Percentiles rank a stretch among this genome's conserved stretches.
Evolutionary conservation across 2,113 vertebrate genomes (phyloP).

Genomic region (Psilopogon haemacephalus): DNA sequence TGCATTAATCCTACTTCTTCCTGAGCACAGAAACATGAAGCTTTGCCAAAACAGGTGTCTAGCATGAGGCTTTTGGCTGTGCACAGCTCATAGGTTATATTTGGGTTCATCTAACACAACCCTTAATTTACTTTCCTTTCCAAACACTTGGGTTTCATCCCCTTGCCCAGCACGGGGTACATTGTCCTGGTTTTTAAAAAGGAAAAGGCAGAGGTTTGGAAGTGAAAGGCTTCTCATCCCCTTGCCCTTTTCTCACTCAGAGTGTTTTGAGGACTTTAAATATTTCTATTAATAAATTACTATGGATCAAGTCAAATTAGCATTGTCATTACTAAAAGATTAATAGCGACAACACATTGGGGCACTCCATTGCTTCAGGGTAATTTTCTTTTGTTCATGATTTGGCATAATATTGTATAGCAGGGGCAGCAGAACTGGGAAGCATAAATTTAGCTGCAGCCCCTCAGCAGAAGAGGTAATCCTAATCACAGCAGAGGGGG

Average conservation of each 20-base stretch:
- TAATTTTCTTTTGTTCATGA: conserved; percentile 71
- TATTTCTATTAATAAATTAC: conserved; percentile 71
- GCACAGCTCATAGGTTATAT: accelerated
- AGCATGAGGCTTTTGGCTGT: accelerated
- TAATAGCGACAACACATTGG: conserved; percentile 63
- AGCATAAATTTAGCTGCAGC: conserved; percentile 43
- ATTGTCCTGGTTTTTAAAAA: accelerated
- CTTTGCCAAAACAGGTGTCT: neutral
- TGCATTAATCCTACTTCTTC: accelerated
- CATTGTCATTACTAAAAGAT: conserved; percentile 70
- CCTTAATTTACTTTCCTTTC: accelerated
- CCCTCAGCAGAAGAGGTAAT: conserved; percentile 61
- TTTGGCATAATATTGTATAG: conserved; percentile 56
- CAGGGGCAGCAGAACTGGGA: neutral
- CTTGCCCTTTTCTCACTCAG: accelerated
- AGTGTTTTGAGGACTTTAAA: conserved; percentile 50
- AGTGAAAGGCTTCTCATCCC: neutral
- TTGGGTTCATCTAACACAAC: neutral
- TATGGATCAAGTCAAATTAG: conserved; percentile 70
- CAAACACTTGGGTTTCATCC: accelerated
- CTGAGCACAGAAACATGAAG: accelerated
- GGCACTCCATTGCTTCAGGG: conserved; percentile 70
- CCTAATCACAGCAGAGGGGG: conserved; percentile 26
- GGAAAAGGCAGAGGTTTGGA: neutral
- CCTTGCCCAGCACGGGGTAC: accelerated